These are phyloP conservation scores for Buphagus erythrorhynchus DNA, from an alignment of 2,797 vertebrate genomes.

Conservation along the genomic window DNA sequence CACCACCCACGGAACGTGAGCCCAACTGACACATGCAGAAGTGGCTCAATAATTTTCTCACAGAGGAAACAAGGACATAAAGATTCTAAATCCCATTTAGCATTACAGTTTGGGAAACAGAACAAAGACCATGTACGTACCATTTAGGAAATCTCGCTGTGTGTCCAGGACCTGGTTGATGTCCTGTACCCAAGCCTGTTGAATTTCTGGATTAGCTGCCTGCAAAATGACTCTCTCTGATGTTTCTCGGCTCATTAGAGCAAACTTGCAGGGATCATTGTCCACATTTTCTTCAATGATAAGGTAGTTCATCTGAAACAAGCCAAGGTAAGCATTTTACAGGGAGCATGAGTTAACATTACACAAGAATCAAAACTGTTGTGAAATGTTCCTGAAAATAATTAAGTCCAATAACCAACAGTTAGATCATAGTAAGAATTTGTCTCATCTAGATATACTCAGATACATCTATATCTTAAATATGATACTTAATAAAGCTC, in stretches of 20 bases:
- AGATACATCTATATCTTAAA: conserved; percentile 21
- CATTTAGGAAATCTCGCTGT: conserved; percentile 93
- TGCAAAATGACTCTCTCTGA: conserved; percentile 92
- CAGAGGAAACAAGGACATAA: background rate
- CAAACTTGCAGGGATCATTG: conserved; percentile 94
- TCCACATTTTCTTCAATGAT: conserved; percentile 90
- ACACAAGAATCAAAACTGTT: background rate
- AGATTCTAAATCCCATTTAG: background rate
- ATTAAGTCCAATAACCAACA: background rate
- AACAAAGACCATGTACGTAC: conserved; percentile 69
- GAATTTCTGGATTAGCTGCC: conserved; percentile 92
- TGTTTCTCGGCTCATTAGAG: conserved; percentile 88
- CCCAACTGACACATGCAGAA: background rate
- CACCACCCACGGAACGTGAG: background rate
- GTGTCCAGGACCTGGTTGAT: conserved; percentile 91
- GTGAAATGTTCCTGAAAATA: conserved; percentile 29
- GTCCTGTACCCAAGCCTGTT: conserved; percentile 93
- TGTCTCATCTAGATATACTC: background rate
- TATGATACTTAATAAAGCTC: conserved; percentile 8
- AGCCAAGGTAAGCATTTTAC: conserved; percentile 18
- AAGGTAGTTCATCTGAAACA: conserved; percentile 88
- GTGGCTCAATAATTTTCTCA: background rate
- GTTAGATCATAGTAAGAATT: background rate
- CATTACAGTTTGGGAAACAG: background rate
- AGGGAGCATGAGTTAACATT: background rate